Conservation (phyloP, 2,113 vertebrate genomes). For the Polypterus senegalus region DNA sequence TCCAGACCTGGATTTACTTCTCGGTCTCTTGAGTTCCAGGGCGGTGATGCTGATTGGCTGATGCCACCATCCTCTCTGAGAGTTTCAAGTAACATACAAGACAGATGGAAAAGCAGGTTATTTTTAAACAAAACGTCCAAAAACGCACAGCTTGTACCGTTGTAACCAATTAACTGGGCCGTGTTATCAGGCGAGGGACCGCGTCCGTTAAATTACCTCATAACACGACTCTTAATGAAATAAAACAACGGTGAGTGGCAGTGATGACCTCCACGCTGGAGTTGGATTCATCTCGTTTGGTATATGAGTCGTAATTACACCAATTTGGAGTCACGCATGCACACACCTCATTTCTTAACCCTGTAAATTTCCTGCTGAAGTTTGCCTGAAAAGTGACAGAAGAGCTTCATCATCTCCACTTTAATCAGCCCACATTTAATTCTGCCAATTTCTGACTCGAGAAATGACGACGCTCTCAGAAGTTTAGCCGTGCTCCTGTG, state of each 20-base stretch:
- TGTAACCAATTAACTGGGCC: not conserved
- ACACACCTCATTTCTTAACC: not conserved
- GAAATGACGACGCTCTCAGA: not conserved
- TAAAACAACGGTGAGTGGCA: not conserved
- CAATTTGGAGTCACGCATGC: not conserved
- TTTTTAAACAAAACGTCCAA: too few species aligned
- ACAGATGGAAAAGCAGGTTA: too few species aligned
- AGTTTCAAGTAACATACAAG: too few species aligned
- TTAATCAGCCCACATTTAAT: slow-evolving; percentile 7
- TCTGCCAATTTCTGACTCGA: slow-evolving; percentile 1
- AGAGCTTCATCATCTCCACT: slow-evolving; percentile 1
- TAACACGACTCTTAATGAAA: not conserved
- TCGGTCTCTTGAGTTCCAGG: too few species aligned
- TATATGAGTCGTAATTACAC: not conserved
- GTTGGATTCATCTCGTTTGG: not conserved
- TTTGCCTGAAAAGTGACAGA: not conserved
- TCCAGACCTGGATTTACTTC: too few species aligned
- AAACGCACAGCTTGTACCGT: not conserved
- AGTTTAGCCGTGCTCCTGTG: not conserved
- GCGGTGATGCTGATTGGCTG: too few species aligned
- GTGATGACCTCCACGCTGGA: not conserved
- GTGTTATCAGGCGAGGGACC: not conserved
- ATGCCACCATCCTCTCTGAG: too few species aligned
- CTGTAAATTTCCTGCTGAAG: not conserved
- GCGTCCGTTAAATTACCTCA: not conserved